phyloP scores from a whole-genome alignment of 2,113 vertebrate species.

The Axis porcinus region DNA sequence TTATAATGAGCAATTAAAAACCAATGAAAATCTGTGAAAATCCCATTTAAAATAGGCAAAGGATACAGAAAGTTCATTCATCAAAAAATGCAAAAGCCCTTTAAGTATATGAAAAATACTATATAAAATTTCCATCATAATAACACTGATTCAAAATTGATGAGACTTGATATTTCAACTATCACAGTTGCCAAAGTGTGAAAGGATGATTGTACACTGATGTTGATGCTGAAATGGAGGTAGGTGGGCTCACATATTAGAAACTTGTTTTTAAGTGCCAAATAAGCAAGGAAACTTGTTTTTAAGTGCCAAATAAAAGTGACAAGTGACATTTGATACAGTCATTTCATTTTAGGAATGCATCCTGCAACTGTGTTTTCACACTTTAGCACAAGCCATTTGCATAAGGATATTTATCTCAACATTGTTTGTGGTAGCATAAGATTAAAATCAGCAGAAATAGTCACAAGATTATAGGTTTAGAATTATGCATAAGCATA shows the following conservation, averaged over 20 bases:
- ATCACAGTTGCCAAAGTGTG: neutral
- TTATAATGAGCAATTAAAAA: neutral
- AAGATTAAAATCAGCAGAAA: neutral
- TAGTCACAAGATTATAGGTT: neutral
- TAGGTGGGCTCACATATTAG: neutral
- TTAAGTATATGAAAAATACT: neutral
- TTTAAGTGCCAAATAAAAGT: neutral
- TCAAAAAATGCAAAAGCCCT: neutral
- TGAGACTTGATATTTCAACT: neutral
- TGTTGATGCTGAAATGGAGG: neutral
- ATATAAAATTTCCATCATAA: neutral
- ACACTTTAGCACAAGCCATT: neutral
- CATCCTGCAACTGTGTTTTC: neutral
- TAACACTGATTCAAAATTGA: neutral
- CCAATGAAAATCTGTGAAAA: neutral
- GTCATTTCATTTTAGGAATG: neutral
- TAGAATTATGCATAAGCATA: neutral
- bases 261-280: neutral
- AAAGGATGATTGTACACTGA: neutral
- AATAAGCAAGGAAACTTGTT: neutral
- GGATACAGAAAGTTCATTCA: neutral
- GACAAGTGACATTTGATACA: neutral
- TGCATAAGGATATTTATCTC: neutral
- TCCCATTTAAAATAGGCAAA: neutral
- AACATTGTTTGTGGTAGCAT: neutral